These are phyloP conservation scores for Drosophila funebris DNA, from an alignment of 1,140 invertebrate species.

Conservation along the genomic window DNA sequence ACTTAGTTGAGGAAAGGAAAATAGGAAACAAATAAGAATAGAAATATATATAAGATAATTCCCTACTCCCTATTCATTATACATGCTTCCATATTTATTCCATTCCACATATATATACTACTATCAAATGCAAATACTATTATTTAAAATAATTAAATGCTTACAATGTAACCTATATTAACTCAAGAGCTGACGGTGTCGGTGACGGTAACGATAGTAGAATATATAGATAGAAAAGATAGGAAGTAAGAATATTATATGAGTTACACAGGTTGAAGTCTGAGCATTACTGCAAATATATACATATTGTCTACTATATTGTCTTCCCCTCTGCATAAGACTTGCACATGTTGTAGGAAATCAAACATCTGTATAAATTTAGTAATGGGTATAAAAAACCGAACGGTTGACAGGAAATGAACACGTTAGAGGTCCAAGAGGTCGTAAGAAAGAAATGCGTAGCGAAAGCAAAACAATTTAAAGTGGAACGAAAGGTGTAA, in stretches of 20 bases:
- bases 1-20: too few species aligned
- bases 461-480: conserved; percentile 67
- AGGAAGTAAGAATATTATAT: background rate
- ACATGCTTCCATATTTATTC: too few species aligned
- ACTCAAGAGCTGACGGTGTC: too few species aligned
- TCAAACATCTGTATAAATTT: conserved; percentile 60
- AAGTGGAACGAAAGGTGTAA: conserved; percentile 65
- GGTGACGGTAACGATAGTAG: too few species aligned
- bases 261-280: background rate
- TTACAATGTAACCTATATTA: too few species aligned
- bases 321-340: conserved; percentile 35
- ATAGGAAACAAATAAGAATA: too few species aligned
- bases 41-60: too few species aligned
- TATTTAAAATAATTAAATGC: too few species aligned
- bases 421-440: conserved; percentile 49
- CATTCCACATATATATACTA: too few species aligned
- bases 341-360: conserved; percentile 10
- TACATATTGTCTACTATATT: background rate
- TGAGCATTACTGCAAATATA: background rate
- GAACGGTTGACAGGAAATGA: conserved; percentile 57
- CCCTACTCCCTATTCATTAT: too few species aligned
- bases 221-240: background rate
- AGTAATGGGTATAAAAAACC: conserved; percentile 29
- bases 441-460: conserved; percentile 48
- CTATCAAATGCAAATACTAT: too few species aligned